phyloP scores from a whole-genome alignment of 2,113 vertebrate genomes.

The Embiotoca jacksoni region DNA sequence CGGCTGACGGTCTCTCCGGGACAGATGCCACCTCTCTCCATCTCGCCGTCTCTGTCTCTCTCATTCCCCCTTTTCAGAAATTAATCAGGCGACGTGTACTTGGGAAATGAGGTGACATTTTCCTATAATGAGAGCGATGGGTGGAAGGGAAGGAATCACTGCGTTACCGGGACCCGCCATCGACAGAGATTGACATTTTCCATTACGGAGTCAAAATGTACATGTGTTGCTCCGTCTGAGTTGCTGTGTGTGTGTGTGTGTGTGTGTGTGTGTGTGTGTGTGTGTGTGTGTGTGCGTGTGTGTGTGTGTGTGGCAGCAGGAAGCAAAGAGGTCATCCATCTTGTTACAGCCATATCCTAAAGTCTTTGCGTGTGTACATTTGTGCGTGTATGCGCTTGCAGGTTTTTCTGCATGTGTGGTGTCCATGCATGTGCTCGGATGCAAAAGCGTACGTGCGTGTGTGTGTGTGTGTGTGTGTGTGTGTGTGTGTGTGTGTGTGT shows the following conservation, averaged over 20 bases:
- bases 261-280: constrained; percentile 33
- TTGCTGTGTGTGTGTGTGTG: constrained; percentile 42
- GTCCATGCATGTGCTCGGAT: constrained; percentile 20
- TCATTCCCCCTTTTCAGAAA: constrained; percentile 67
- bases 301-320: constrained; percentile 63
- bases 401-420: constrained; percentile 39
- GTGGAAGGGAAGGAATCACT: constrained; percentile 68
- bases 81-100: constrained; percentile 81
- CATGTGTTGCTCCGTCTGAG: constrained; percentile 79
- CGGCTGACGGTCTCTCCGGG: background rate
- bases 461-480: constrained; percentile 28
- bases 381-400: constrained; percentile 5
- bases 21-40: constrained; percentile 56
- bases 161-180: constrained; percentile 67
- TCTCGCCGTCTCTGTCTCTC: constrained; percentile 47
- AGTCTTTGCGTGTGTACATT: constrained; percentile 63
- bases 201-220: constrained; percentile 87
- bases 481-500: background rate
- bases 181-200: constrained; percentile 86
- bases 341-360: constrained; percentile 76
- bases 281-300: constrained; percentile 35
- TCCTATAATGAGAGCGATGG: constrained; percentile 82
- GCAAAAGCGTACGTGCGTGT: constrained; percentile 30
- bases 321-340: constrained; percentile 77
- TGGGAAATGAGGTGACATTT: constrained; percentile 84